phyloP scores from a whole-genome alignment of 2,113 vertebrate species.

The Onychostoma macrolepis region DNA sequence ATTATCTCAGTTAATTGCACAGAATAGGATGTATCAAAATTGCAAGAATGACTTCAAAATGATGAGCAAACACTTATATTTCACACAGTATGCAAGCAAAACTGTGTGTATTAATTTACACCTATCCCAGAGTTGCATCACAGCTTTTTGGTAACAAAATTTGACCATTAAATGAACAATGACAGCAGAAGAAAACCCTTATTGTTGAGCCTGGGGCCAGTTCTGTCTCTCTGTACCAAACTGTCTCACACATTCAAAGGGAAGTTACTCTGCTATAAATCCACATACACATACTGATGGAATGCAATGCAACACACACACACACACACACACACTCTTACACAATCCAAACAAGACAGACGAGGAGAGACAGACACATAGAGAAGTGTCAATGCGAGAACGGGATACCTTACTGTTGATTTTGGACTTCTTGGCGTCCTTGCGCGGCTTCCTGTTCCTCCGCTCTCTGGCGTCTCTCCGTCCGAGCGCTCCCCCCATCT shows the following conservation, averaged over 20 bases:
- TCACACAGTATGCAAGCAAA: background rate
- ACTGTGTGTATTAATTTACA: background rate
- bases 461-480: slow-evolving; percentile 72
- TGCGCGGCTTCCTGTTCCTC: slow-evolving; percentile 66
- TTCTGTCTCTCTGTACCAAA: background rate
- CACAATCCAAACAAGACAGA: slow-evolving; percentile 7
- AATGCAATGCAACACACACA: slow-evolving; percentile 25
- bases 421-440: slow-evolving; percentile 73
- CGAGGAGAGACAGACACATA: slow-evolving; percentile 55
- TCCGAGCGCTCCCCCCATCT: slow-evolving; percentile 80
- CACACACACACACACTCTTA: slow-evolving; percentile 38
- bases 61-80: background rate
- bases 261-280: slow-evolving; percentile 16
- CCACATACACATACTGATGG: slow-evolving; percentile 5
- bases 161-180: background rate
- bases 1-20: background rate
- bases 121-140: background rate
- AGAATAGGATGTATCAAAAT: background rate
- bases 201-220: background rate
- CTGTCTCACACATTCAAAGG: slow-evolving; percentile 37
- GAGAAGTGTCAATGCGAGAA: slow-evolving; percentile 41
- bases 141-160: background rate
- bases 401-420: slow-evolving; percentile 82
- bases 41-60: background rate
- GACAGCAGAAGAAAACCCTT: background rate